Base-by-base conservation (phyloP, 2,888 invertebrate species). In the Rutpela maculata region DNA sequence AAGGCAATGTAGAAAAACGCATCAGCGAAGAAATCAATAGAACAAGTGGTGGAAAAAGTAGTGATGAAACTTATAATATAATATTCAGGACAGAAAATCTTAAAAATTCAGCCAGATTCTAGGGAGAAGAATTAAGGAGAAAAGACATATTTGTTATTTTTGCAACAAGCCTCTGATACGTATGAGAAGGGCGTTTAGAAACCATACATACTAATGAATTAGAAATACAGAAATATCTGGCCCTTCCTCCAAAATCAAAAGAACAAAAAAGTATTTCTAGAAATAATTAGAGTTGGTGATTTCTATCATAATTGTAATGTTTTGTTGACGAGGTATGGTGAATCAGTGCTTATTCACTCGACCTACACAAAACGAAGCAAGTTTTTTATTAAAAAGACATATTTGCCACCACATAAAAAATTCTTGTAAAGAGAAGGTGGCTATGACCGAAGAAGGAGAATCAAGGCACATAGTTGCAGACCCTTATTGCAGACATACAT, bases 281-380 rank as follows among this genome's bases (percentile, higher is more conserved):
- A 55, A 12, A 63, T 75, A 26, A 68, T 50, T 15, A 18, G 75
- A 22, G 26, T 63, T 15, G 76, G 70, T 19, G 71, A 76, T 50
- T 76, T 76, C 59, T 76, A 76, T 18, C 74, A 78, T 17, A 78
- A 78, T 19, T 74, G 76, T 56, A 62, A 66, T 18, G 72, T 75
- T 18, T 18, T 76, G n/a, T 17, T 56, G n/a, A 55, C 66, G 9
- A 66, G 70, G 50, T 56, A 70, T 17, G 74, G 78, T n/a, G 67
- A 78, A 70, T 56, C 76, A 10, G 60, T 74, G 11, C 55, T 78
- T 11, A 66, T 50, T 62, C 60, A 74, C n/a, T 3, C 9, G 74
- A 38, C 76, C 74, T 15, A 69, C 74, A 12, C 60, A 63, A 65
- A 50, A 74, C 31, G 63, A 73, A 55, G 56, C 43, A 72, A 67